These are phyloP conservation scores for Macrocentrus cingulum DNA, from an alignment of 1,140 invertebrate genomes.

Conservation along the genomic window DNA sequence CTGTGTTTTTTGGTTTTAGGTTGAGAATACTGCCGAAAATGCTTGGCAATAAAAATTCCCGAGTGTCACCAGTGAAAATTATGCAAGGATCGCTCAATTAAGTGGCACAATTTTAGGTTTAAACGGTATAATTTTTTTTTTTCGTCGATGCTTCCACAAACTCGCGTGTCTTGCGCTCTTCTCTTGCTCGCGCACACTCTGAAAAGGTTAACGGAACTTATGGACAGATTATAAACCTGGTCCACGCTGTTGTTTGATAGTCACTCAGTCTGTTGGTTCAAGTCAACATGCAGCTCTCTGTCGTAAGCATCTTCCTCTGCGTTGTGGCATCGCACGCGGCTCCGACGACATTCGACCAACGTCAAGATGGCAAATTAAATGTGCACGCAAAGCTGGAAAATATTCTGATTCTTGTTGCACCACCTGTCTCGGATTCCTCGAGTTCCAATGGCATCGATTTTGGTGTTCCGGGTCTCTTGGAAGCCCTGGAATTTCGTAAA, in stretches of 20 bases:
- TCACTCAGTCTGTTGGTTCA: background rate
- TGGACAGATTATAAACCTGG: background rate
- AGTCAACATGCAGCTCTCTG: slow-evolving; percentile 10
- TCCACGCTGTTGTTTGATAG: background rate
- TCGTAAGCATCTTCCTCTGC: slow-evolving; percentile 8
- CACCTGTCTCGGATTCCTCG: slow-evolving; percentile 21
- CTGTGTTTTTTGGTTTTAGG: too few relatives aligned
- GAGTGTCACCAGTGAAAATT: too few relatives aligned
- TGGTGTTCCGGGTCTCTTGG: slow-evolving; percentile 18
- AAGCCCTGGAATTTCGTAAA: slow-evolving; percentile 27
- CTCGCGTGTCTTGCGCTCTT: background rate
- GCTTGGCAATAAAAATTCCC: too few relatives aligned
- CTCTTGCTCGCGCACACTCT: background rate
- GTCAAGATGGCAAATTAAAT: slow-evolving; percentile 55
- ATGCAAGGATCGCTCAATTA: too few relatives aligned
- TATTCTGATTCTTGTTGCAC: slow-evolving; percentile 47
- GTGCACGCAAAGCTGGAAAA: slow-evolving; percentile 54
- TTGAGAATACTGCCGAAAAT: too few relatives aligned
- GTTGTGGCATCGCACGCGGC: slow-evolving; percentile 21
- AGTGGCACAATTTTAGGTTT: too few relatives aligned
- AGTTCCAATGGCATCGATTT: slow-evolving; percentile 24
- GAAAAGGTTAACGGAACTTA: slow-evolving; percentile 6
- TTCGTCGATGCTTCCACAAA: too few relatives aligned
- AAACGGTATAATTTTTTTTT: too few relatives aligned
- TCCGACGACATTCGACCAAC: slow-evolving; percentile 52